Evolutionary conservation across 2,113 vertebrate genomes (phyloP).

Genomic region (Ceyx cyanopectus): DNA sequence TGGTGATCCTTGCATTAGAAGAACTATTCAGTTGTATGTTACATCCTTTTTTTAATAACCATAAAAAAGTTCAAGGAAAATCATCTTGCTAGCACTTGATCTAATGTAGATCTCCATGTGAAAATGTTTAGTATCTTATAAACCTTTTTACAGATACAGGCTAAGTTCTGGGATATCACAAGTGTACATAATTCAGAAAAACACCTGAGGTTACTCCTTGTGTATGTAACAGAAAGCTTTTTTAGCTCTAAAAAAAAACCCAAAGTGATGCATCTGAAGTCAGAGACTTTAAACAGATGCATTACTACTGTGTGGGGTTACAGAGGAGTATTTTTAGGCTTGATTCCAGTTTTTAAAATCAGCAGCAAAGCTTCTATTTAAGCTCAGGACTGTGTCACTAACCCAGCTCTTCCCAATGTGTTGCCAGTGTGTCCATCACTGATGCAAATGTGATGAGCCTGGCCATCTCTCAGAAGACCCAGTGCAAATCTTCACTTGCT

Average conservation of each 20-base stretch:
- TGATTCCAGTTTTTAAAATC: not conserved
- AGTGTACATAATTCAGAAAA: slow-evolving; percentile 34
- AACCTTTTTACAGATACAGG: slow-evolving; percentile 78
- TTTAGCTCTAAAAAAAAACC: not conserved
- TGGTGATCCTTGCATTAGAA: slow-evolving; percentile 1
- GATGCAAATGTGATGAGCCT: not conserved
- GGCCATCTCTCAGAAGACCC: not conserved
- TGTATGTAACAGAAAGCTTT: not conserved
- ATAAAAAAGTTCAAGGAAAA: slow-evolving; percentile 36
- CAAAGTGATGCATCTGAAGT: not conserved
- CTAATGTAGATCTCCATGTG: slow-evolving; percentile 75
- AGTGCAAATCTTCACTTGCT: not conserved
- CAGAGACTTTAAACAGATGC: not conserved
- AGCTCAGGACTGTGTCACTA: not conserved
- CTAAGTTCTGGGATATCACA: slow-evolving; percentile 77
- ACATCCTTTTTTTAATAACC: not conserved
- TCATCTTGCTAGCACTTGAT: slow-evolving; percentile 61
- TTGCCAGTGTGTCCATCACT: not conserved
- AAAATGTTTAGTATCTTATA: slow-evolving; percentile 45
- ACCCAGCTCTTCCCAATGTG: not conserved
- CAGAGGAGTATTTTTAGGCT: not conserved
- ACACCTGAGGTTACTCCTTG: slow-evolving; percentile 58
- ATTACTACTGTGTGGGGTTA: not conserved
- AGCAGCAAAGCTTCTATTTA: not conserved
- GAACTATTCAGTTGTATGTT: not conserved